Percentiles rank a stretch among this genome's conserved stretches.
phyloP scores from a whole-genome alignment of 2,888 invertebrate species.

The Cyaniris semiargus region DNA sequence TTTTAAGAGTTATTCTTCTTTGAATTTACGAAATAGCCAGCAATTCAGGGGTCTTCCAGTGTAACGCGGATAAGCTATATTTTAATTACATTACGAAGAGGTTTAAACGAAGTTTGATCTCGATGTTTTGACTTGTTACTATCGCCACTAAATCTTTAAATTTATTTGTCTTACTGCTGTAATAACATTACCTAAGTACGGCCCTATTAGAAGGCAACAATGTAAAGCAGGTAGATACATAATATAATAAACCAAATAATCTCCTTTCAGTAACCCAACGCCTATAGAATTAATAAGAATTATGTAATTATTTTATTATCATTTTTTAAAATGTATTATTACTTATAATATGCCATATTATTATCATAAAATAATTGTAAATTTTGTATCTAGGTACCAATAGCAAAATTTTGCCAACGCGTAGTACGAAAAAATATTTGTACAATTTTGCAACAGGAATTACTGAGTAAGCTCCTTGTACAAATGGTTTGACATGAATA shows the following conservation, averaged over 20 bases:
- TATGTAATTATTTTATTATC: too few relatives aligned
- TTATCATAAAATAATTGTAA: too few relatives aligned
- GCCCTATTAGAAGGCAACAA: not conserved
- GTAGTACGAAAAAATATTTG: not conserved
- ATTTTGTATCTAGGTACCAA: too few relatives aligned
- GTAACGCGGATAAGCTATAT: slow-evolving; percentile 72
- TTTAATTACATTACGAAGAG: slow-evolving; percentile 70
- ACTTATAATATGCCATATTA: too few relatives aligned
- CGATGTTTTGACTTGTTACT: slow-evolving; percentile 33
- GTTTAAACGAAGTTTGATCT: slow-evolving; percentile 52
- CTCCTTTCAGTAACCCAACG: too few relatives aligned
- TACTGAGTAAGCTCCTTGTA: slow-evolving; percentile 54
- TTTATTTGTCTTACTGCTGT: not conserved
- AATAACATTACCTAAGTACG: not conserved
- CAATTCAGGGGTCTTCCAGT: slow-evolving; percentile 68
- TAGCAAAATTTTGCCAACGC: not conserved
- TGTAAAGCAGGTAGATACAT: not conserved
- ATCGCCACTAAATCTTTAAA: slow-evolving; percentile 29
- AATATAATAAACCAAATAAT: too few relatives aligned
- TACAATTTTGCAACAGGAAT: not conserved
- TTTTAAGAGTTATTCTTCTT: slow-evolving; percentile 47
- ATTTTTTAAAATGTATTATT: too few relatives aligned
- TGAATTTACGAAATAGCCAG: slow-evolving; percentile 51
- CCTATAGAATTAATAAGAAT: too few relatives aligned
- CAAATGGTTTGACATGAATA: slow-evolving; percentile 71